Base-by-base conservation (phyloP, 2,888 invertebrate species). In the Bimastos eiseni region DNA sequence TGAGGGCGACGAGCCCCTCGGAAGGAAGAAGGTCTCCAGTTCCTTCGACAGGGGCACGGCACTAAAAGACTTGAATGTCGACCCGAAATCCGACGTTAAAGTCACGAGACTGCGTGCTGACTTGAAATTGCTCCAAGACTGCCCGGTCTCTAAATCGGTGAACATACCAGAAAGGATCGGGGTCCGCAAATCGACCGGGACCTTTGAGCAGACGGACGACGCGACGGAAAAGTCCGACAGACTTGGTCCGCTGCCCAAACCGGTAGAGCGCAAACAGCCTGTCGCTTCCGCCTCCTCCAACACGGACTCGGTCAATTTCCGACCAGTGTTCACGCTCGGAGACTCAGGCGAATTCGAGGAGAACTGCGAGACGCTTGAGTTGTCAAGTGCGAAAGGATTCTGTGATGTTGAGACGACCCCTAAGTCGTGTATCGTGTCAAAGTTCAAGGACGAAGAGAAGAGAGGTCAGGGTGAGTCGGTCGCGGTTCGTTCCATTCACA, bases 401-500 rank as follows among this genome's bases (percentile, higher is more conserved):
- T 19, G 30, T 13, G 34, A 88, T 8, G 13, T 21, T 33, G 30
- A 30, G 30, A 13, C 37, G 88, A 36, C 36, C 5, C 36, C 37
- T 24, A 33, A 21, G 86, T 34, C 84, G 24, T 34, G 36, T 17
- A n/a, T 4, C 17, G 21, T 21, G 86, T 21, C 37, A 38, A 21
- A 41, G 37, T 17, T 38, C 41, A 89, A 41, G 33, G 49, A 34
- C 15, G 34, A 89, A 2, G n/a, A 1, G 33, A 17, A 55, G 24
- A 8, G 70, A 30, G 8, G 33, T 24, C 36, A 88, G 34, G 37
- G 88, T 36, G 24, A 88, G 6, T 0, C 24, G 1, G 6, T 38
- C 33, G 88, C 6, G 11, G 37, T 34, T 37, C 90, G 84, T 6
- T n/a, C 41, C 38, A 44, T 91, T 21, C 89, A 91, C 38, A 91